These are phyloP conservation scores for Ecliptopera silaceata DNA, from an alignment of 2,888 invertebrate species.

Conservation along the genomic window DNA sequence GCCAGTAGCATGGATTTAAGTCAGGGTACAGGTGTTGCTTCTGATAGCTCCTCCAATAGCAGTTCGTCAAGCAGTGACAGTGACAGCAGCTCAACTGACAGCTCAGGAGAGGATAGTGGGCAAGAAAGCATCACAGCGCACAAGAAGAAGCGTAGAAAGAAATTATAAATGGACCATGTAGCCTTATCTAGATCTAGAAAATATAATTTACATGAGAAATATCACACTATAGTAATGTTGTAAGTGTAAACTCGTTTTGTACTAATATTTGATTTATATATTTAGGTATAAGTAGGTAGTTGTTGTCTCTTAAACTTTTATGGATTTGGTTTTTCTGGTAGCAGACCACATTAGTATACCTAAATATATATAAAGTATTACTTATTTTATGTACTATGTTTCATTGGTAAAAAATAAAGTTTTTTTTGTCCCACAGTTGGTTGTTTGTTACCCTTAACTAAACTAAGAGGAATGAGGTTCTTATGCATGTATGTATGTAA, in stretches of 20 bases:
- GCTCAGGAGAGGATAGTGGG: constrained; percentile 90
- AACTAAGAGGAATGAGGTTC: too few species aligned
- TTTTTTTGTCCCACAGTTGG: too few species aligned
- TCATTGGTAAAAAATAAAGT: neutral
- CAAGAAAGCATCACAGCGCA: constrained; percentile 95
- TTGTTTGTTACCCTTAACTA: too few species aligned
- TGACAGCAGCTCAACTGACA: constrained; percentile 77
- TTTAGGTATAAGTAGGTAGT: constrained; percentile 26
- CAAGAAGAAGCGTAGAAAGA: constrained; percentile 89
- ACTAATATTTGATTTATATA: constrained; percentile 56
- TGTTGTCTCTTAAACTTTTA: constrained; percentile 53
- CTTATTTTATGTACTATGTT: constrained; percentile 2
- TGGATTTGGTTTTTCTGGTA: constrained; percentile 48
- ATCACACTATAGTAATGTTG: constrained; percentile 45
- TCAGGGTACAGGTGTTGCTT: constrained; percentile 94
- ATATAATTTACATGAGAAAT: constrained; percentile 47
- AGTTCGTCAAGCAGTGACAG: constrained; percentile 89
- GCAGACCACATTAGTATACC: constrained; percentile 42
- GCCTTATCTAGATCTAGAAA: constrained; percentile 48
- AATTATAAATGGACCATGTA: constrained; percentile 60
- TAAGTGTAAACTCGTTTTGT: constrained; percentile 62
- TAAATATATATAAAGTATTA: constrained; percentile 57
- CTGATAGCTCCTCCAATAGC: constrained; percentile 96
- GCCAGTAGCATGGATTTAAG: constrained; percentile 93
- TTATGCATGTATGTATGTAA: too few species aligned